phyloP scores from a whole-genome alignment of 2,888 invertebrate species.

The Cataglyphis cursor region DNA sequence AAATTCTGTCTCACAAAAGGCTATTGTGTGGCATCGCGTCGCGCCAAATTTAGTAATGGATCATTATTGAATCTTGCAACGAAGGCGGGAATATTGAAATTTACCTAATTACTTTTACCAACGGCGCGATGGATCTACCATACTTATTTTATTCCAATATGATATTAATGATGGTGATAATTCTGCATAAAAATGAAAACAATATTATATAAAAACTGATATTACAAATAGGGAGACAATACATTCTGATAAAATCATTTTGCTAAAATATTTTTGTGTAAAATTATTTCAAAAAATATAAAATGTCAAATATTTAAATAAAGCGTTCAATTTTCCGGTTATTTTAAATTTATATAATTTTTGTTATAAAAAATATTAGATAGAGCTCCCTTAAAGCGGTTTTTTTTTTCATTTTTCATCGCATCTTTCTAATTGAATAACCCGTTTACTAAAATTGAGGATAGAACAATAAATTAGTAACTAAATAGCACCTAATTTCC shows the following conservation, averaged over 20 bases:
- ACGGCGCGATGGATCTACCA: background rate
- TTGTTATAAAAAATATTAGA: background rate
- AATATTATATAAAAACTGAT: background rate
- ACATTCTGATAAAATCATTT: background rate
- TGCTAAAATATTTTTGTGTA: background rate
- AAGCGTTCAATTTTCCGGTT: background rate
- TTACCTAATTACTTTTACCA: slow-evolving; percentile 36
- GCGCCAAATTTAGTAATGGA: slow-evolving; percentile 60
- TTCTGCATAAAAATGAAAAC: background rate
- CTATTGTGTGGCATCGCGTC: slow-evolving; percentile 4
- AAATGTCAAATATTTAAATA: background rate
- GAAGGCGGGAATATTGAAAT: slow-evolving; percentile 40
- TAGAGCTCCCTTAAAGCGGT: background rate
- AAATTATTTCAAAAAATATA: background rate
- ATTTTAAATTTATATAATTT: background rate
- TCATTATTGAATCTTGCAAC: slow-evolving; percentile 56
- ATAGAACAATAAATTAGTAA: slow-evolving; percentile 39
- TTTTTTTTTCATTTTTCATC: background rate
- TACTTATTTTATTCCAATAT: slow-evolving; percentile 16
- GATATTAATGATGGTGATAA: background rate
- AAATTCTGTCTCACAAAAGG: slow-evolving; percentile 61
- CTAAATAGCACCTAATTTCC: slow-evolving; percentile 52
- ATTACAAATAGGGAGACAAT: background rate
- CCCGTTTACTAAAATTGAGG: slow-evolving; percentile 21
- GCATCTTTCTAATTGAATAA: background rate